These are phyloP conservation scores for Rutpela maculata DNA, from an alignment of 2,888 invertebrate species.

Conservation along the genomic window DNA sequence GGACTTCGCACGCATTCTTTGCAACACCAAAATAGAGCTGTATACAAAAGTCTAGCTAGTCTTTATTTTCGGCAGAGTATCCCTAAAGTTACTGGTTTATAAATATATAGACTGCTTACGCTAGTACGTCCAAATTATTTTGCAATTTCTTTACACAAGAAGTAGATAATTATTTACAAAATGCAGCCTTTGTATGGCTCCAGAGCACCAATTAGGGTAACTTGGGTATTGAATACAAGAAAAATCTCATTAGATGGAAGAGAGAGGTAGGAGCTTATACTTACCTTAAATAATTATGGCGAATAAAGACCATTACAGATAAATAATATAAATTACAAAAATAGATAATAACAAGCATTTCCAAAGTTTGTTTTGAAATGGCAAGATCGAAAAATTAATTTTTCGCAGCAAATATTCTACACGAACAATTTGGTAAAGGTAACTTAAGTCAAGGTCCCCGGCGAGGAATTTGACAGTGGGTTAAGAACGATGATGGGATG, in stretches of 20 bases:
- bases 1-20: too few species aligned
- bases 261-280: constrained; percentile 58
- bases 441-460: constrained; percentile 54
- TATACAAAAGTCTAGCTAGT: too few species aligned
- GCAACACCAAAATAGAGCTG: too few species aligned
- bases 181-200: constrained; percentile 39
- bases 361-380: constrained; percentile 59
- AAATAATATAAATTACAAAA: constrained; percentile 64
- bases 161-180: constrained; percentile 40
- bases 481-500: constrained; percentile 25
- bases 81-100: too few species aligned
- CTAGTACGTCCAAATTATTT: constrained; percentile 18
- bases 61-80: too few species aligned
- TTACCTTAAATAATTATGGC: constrained; percentile 68
- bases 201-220: constrained; percentile 42
- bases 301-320: constrained; percentile 63
- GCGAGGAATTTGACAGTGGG: constrained; percentile 38
- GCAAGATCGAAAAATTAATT: constrained; percentile 64
- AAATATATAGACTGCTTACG: background rate
- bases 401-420: constrained; percentile 53
- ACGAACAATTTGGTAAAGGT: constrained; percentile 62
- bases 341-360: constrained; percentile 52
- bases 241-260: constrained; percentile 38
- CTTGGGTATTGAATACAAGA: constrained; percentile 37
- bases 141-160: constrained; percentile 39